These are phyloP conservation scores for Eurois occulta DNA, from an alignment of 2,888 invertebrate genomes.

Conservation along the genomic window DNA sequence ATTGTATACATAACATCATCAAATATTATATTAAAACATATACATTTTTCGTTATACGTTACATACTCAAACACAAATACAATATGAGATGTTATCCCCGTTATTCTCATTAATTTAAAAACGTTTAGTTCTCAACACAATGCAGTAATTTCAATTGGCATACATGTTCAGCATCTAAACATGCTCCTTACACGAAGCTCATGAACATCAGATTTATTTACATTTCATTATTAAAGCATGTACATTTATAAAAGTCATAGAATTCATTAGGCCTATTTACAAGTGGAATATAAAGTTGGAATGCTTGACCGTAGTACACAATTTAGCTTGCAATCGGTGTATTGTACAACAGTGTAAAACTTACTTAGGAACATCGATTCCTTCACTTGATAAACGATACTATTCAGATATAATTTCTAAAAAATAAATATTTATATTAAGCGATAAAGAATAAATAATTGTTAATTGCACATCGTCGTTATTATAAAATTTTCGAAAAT, in stretches of 20 bases:
- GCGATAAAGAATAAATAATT: slow-evolving; percentile 88
- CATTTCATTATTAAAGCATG: slow-evolving; percentile 87
- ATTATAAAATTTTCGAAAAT: slow-evolving; percentile 86
- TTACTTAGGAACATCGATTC: slow-evolving; percentile 88
- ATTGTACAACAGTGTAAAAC: slow-evolving; percentile 83
- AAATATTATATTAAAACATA: slow-evolving; percentile 91
- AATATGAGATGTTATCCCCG: slow-evolving; percentile 90
- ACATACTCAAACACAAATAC: slow-evolving; percentile 90
- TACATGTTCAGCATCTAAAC: slow-evolving; percentile 81
- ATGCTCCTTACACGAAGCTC: slow-evolving; percentile 82
- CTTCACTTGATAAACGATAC: slow-evolving; percentile 78
- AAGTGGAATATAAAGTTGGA: slow-evolving; percentile 90
- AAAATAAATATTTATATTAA: slow-evolving; percentile 89
- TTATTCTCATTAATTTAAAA: slow-evolving; percentile 85
- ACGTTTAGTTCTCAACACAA: slow-evolving; percentile 84
- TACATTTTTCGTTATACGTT: slow-evolving; percentile 90
- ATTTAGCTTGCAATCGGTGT: slow-evolving; percentile 82
- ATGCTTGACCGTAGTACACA: slow-evolving; percentile 87
- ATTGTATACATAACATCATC: slow-evolving; percentile 91
- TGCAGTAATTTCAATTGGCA: slow-evolving; percentile 81
- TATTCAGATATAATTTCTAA: slow-evolving; percentile 86
- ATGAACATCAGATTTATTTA: slow-evolving; percentile 85
- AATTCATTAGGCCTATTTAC: slow-evolving; percentile 90
- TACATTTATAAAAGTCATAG: slow-evolving; percentile 85
- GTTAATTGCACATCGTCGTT: slow-evolving; percentile 87